phyloP scores from a whole-genome alignment of 2,888 invertebrate species.

The Zygaena filipendulae region DNA sequence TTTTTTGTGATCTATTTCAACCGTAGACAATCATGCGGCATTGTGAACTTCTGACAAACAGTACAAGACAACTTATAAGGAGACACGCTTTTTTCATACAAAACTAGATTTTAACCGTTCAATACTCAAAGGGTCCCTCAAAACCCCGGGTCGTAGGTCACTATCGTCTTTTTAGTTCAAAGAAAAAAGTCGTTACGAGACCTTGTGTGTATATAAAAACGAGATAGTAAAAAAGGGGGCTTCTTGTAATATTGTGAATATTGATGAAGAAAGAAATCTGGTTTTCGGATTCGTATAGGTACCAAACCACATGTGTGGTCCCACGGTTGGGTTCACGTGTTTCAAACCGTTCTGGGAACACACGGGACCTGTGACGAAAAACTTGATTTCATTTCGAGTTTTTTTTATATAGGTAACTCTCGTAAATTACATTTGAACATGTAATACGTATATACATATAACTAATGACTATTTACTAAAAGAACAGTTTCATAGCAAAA shows the following conservation, averaged over 20 bases:
- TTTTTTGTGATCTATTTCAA: conserved; percentile 41
- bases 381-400: no score
- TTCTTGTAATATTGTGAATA: conserved; percentile 66
- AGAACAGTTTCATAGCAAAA: no score
- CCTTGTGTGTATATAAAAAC: conserved; percentile 40
- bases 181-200: conserved; percentile 62
- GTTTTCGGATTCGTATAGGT: conserved; percentile 48
- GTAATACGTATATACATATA: no score
- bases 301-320: conserved; percentile 48
- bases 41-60: conserved; percentile 31
- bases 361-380: conserved; percentile 19
- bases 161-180: conserved; percentile 50
- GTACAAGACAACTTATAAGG: conserved; percentile 11
- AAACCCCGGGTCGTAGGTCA: conserved; percentile 51
- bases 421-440: no score
- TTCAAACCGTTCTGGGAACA: conserved; percentile 34
- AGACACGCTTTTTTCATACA: conserved; percentile 56
- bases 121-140: conserved; percentile 39
- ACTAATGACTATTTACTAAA: no score
- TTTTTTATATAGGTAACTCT: no score
- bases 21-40: conserved; percentile 29
- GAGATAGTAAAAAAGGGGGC: conserved; percentile 53
- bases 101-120: conserved; percentile 57
- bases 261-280: conserved; percentile 66
- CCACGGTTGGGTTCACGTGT: conserved; percentile 52